A percentile compares a stretch with the other conserved stretches of the same genome.
Conservation (phyloP, 1,140 invertebrate species). For the Drosophila aff. region DNA sequence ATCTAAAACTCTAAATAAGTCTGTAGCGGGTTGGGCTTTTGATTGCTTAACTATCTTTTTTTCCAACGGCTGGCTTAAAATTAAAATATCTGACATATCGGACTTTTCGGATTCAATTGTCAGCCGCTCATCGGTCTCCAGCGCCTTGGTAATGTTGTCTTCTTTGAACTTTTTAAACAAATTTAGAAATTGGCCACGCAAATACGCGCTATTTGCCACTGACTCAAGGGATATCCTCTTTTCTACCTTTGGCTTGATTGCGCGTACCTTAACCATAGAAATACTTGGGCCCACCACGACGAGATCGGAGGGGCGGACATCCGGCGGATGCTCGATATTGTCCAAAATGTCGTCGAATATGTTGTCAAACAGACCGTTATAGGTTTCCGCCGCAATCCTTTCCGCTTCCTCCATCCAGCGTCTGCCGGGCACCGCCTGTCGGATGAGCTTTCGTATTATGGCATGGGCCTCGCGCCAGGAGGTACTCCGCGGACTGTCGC, state of each 20-base stretch:
- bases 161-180: conserved; percentile 14
- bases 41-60: neutral
- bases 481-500: conserved; percentile 8
- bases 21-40: neutral
- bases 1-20: neutral
- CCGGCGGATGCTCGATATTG: neutral
- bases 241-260: accelerated
- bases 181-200: neutral
- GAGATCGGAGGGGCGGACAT: conserved; percentile 13
- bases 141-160: conserved; percentile 3
- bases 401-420: conserved; percentile 71
- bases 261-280: neutral
- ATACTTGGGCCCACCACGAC: neutral
- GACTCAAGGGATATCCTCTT: neutral
- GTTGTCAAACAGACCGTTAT: conserved; percentile 52
- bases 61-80: neutral
- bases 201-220: no score
- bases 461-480: conserved; percentile 49
- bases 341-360: conserved; percentile 43
- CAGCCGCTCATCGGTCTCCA: neutral
- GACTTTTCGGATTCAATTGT: neutral
- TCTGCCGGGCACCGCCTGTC: conserved; percentile 64
- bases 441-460: conserved; percentile 68
- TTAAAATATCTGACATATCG: neutral
- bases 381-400: conserved; percentile 49